A percentile compares a stretch with the other conserved stretches of the same genome.
phyloP scores from a whole-genome alignment of 2,113 vertebrate species.

The Pedetes capensis region DNA sequence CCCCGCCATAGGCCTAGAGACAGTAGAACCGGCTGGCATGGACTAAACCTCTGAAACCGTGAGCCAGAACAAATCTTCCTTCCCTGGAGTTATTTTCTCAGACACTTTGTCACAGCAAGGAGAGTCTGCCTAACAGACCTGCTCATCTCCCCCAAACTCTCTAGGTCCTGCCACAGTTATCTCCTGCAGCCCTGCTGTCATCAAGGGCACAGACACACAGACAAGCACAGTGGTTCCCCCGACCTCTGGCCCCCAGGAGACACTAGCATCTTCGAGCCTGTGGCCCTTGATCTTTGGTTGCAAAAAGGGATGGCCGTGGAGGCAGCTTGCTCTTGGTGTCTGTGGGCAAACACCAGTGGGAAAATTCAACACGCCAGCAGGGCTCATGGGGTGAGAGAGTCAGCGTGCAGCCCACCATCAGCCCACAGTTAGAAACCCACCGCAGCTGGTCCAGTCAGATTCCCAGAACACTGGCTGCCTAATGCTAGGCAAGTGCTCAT shows the following conservation, averaged over 20 bases:
- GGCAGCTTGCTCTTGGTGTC: neutral
- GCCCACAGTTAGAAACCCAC: too few relatives aligned
- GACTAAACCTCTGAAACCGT: too few relatives aligned
- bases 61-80: too few relatives aligned
- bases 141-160: neutral
- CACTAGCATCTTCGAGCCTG: neutral
- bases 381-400: neutral
- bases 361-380: neutral
- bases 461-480: neutral
- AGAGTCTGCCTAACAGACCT: too few relatives aligned
- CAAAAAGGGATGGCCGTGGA: neutral
- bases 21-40: too few relatives aligned
- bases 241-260: neutral
- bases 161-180: neutral
- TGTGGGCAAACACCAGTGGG: neutral
- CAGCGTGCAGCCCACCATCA: neutral
- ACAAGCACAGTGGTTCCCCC: neutral
- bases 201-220: neutral
- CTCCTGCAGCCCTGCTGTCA: neutral
- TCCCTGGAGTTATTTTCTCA: too few relatives aligned
- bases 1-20: too few relatives aligned
- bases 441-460: neutral
- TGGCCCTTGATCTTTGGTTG: neutral
- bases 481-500: too few relatives aligned
- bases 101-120: too few relatives aligned